Evolutionary conservation across 2,113 vertebrate genomes (phyloP).

Genomic region (Trichomycterus rosablanca): DNA sequence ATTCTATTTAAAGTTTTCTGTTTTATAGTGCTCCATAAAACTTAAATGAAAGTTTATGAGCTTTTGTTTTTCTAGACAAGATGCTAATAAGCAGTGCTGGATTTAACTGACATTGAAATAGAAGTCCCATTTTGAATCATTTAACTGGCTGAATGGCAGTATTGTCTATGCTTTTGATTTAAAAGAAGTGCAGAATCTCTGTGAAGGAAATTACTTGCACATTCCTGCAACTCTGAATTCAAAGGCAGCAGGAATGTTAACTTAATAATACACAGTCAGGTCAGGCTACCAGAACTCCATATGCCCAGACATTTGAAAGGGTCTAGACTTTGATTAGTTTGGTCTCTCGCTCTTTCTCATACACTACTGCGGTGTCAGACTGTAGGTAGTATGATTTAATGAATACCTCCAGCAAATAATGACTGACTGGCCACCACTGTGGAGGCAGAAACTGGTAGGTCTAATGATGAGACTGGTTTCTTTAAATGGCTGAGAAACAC

Average conservation of each 20-base stretch:
- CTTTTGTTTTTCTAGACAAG: not conserved
- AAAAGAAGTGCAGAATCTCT: not conserved
- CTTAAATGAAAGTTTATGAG: not conserved
- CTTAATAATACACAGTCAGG: slow-evolving; percentile 17
- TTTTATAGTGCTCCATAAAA: slow-evolving; percentile 4
- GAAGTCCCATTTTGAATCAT: not conserved
- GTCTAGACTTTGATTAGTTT: slow-evolving; percentile 14
- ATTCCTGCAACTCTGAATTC: not conserved
- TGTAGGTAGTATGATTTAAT: slow-evolving; percentile 38
- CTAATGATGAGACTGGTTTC: not conserved
- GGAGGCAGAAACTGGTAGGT: slow-evolving; percentile 1
- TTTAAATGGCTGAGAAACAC: not conserved
- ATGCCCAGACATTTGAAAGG: slow-evolving; percentile 21
- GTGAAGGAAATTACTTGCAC: not conserved
- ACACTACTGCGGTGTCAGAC: slow-evolving; percentile 13
- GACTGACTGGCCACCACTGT: slow-evolving; percentile 5
- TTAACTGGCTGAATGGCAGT: not conserved
- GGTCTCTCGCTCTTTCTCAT: not conserved
- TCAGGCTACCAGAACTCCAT: slow-evolving; percentile 15
- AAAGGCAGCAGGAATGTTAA: slow-evolving; percentile 4
- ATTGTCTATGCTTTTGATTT: not conserved
- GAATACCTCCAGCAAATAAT: slow-evolving; percentile 32
- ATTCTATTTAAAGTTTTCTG: not conserved
- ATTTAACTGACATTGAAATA: not conserved
- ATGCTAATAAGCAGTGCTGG: not conserved